Evolutionary conservation across 2,797 vertebrate genomes (phyloP), one percentile per base, ranked within the genome.

Genomic region (Falco novaeseelandiae): DNA sequence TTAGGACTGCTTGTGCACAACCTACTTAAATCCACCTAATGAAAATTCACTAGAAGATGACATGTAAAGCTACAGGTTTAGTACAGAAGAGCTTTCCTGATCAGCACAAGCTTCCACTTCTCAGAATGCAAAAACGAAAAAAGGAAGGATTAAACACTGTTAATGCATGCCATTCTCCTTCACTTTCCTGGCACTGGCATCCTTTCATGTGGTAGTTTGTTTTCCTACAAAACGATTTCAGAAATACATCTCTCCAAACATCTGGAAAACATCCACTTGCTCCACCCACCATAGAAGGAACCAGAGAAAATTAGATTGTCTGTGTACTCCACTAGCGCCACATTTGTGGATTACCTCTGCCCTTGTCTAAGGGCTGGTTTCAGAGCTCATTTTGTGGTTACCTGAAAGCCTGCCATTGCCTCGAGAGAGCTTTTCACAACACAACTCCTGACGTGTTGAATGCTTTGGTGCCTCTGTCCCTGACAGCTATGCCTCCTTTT

Each of bases 351-450:
- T 80, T 62, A 83, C 73, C 78, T 81, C 78, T 89, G 88, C 40
- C 82, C 65, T 81, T 16, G 1, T 59, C 59, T 54, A 30, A 32
- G 54, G 76, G 30, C 63, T 59, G 76, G 23, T 67, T 79, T 65
- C 67, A 79, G 88, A 95, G 61, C 81, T 86, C 72, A 10, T 40
- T 63, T 14, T 83, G 89, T 40, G 71, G 84, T 73, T 66, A 91
- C 81, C 90, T 77, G 84, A 89, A 85, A 83, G 57, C 51, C 67
- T 91, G 98, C 98, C 97, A 97, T 42, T 91, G 90, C 95, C 93
- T 84, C 66, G 0, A 46, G 88, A 72, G 81, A 87, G 70, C 54
- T 65, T 89, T 67, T 72, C 82, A 93, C 84, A 83, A 46, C 83
- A 69, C 62, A 44, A 0, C 78, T 83, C 82, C 30, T 74, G 81